Evolutionary conservation across 92 coral and sea anemone genomes (phyloP), one percentile per base, ranked within the genome.

Genomic region (Pocillopora meandrina): DNA sequence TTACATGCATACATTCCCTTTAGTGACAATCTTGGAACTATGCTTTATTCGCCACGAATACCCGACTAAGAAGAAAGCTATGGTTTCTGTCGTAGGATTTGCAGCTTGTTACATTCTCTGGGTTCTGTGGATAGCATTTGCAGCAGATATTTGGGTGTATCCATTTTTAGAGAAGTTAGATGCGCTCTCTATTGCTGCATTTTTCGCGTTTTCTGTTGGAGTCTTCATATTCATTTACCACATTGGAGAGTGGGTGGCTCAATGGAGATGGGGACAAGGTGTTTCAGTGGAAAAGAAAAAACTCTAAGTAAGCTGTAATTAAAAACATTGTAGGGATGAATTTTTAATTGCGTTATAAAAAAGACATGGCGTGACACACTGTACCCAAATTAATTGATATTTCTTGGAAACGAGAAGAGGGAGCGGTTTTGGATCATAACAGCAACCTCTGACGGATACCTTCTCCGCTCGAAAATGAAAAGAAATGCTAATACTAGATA

Each of bases 71-170:
- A 72, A 85, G 63, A 80, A 82, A 61, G 99, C 94, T 67, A 64
- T 97, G 71, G 67, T 85, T 63, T 84, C 88, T 16, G 77, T 91
- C 16, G 69, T 95, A 71, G 86, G 87, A n/a, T 87, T 92, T 73
- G 94, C 85, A 19, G 70, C 76, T 10, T 59, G 83, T 21, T 97
- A 97, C 84, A 76, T 86, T 15, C 89, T 84, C 14, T 97, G 99
- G 99, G 84, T 97, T 18, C 82, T 97, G 75, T 92, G 94, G 90
- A 84, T 97, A 62, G 99, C 98, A 0, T 88, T 80, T 61, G 87
- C 84, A 9, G 89, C 95, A 5, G 91, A 91, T 23, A 86, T 92
- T 49, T 97, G 99, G 99, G 98, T 97, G 71, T 97, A 97, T 85
- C 99, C 99, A 15, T 92, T 97, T 77, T 20, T 97, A 75, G 90